Evolutionary conservation across 2,113 vertebrate species (phyloP).

Genomic region (Balaeniceps rex): DNA sequence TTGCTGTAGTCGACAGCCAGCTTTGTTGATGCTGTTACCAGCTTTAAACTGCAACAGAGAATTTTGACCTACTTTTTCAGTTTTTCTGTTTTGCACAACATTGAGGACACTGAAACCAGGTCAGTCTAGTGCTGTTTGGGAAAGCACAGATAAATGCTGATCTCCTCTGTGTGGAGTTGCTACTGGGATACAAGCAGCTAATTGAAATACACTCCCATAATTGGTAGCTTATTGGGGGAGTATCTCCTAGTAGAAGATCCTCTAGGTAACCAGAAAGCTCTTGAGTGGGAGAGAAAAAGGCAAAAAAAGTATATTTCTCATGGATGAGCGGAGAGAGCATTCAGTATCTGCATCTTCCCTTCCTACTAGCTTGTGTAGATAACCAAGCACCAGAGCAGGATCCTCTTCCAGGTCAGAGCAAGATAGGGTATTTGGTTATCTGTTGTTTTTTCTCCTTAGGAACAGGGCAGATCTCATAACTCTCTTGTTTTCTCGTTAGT

Average conservation of each 20-base stretch:
- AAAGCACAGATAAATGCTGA: neutral
- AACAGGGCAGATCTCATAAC: neutral
- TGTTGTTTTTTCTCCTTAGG: neutral
- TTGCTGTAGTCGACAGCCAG: neutral
- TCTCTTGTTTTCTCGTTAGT: neutral
- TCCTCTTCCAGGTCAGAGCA: neutral
- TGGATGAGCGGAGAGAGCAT: neutral
- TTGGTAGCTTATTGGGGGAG: neutral
- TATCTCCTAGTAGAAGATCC: neutral
- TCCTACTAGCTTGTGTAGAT: neutral
- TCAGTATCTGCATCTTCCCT: neutral
- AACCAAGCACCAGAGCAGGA: neutral
- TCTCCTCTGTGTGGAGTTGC: neutral
- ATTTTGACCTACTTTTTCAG: neutral
- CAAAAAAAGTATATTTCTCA: neutral
- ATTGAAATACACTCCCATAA: neutral
- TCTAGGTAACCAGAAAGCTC: neutral
- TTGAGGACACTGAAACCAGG: neutral
- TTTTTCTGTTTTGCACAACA: constrained; percentile 1
- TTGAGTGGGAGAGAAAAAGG: neutral
- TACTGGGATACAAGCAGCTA: neutral
- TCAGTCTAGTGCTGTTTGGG: neutral
- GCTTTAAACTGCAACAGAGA: neutral
- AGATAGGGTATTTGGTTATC: neutral
- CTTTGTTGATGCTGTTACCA: neutral